Conservation (phyloP, 2,888 invertebrate genomes). For the Oxyscelio sp. region DNA sequence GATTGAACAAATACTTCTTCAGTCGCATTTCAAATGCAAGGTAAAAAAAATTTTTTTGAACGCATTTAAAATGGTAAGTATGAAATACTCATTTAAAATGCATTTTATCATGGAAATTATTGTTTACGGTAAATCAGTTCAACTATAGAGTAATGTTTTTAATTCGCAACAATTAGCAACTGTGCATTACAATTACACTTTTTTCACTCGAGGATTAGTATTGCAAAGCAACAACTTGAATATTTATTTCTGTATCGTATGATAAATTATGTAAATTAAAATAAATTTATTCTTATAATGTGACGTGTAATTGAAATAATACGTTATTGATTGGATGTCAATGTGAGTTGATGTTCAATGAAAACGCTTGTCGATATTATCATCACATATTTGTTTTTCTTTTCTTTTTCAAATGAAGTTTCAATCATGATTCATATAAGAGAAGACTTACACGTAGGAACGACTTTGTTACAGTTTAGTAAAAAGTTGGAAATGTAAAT, state of each 20-base stretch:
- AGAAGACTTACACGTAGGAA: too few species aligned
- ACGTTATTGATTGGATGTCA: too few species aligned
- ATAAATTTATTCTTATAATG: too few species aligned
- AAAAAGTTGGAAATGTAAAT: too few species aligned
- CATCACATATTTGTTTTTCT: not conserved
- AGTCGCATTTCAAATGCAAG: constrained; percentile 47
- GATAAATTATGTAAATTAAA: too few species aligned
- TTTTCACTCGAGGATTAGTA: not conserved
- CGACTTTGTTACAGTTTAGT: too few species aligned
- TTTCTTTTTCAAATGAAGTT: too few species aligned
- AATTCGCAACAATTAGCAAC: constrained; percentile 1
- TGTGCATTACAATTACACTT: not conserved
- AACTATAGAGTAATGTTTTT: constrained; percentile 12
- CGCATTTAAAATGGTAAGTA: constrained; percentile 51
- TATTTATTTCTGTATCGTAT: too few species aligned
- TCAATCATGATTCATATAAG: too few species aligned
- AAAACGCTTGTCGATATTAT: not conserved
- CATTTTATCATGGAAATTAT: constrained; percentile 46
- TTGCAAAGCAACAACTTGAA: too few species aligned
- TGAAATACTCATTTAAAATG: constrained; percentile 39
- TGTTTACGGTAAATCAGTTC: constrained; percentile 33
- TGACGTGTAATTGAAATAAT: too few species aligned
- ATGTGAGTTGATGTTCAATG: too few species aligned
- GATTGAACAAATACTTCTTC: constrained; percentile 55
- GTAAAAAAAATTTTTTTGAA: constrained; percentile 45